Percentiles rank a stretch among this genome's conserved stretches.
Evolutionary conservation across 1,140 invertebrate genomes (phyloP).

Genomic region (Pseudomyrmex sp.): DNA sequence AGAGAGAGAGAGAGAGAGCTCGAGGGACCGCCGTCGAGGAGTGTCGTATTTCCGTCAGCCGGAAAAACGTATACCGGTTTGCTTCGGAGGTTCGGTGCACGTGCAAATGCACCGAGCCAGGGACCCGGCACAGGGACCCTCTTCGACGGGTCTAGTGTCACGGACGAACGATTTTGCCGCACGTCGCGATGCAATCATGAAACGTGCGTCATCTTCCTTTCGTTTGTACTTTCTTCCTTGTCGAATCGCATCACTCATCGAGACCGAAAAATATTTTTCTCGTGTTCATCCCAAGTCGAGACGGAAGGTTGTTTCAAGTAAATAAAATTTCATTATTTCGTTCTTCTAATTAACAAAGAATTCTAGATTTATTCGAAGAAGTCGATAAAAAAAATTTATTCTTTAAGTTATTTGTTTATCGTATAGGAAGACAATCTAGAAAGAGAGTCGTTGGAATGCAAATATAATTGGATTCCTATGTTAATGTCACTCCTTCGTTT

Average conservation of each 20-base stretch:
- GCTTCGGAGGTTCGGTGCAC: slow-evolving; percentile 27
- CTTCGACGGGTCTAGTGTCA: slow-evolving; percentile 2
- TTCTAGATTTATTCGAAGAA: no score
- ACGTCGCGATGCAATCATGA: slow-evolving; percentile 4
- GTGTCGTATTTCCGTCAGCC: slow-evolving; percentile 62
- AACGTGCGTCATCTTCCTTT: slow-evolving; percentile 33
- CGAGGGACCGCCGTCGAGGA: slow-evolving; percentile 17
- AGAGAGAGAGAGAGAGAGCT: slow-evolving; percentile 15
- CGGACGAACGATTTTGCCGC: slow-evolving; percentile 43
- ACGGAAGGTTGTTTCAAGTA: no score
- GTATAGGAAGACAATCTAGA: no score
- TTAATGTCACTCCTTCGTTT: no score
- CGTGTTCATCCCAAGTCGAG: neutral
- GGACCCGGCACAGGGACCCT: neutral
- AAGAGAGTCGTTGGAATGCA: no score
- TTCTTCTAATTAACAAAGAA: no score
- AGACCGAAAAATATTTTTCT: neutral
- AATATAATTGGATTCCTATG: no score
- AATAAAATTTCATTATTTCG: no score
- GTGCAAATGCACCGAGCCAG: slow-evolving; percentile 43
- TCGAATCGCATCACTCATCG: neutral
- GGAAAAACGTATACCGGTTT: slow-evolving; percentile 65
- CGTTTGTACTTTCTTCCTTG: slow-evolving; percentile 8
- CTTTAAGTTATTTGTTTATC: no score
- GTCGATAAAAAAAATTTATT: no score